These are phyloP conservation scores for Bombus affinis DNA, from an alignment of 1,140 invertebrate genomes.

Conservation along the genomic window DNA sequence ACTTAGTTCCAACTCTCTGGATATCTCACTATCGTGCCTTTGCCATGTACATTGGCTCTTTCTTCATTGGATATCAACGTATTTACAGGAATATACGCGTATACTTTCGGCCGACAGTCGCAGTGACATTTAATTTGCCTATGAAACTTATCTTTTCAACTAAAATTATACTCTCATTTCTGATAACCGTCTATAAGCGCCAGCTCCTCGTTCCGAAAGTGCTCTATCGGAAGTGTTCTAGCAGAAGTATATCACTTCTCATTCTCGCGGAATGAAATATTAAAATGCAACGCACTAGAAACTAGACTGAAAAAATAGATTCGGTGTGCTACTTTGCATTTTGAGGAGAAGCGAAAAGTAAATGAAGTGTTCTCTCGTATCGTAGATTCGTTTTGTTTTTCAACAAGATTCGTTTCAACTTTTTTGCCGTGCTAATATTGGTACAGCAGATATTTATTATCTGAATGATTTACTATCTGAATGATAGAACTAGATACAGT, in stretches of 20 bases:
- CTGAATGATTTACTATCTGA: too few species aligned
- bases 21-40: conserved; percentile 6
- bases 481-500: too few species aligned
- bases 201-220: neutral
- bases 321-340: neutral
- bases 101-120: neutral
- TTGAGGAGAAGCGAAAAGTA: neutral
- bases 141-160: conserved; percentile 36
- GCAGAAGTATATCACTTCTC: neutral
- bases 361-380: too few species aligned
- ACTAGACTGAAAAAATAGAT: neutral
- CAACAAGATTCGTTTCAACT: neutral
- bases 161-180: conserved; percentile 28
- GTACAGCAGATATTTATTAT: too few species aligned
- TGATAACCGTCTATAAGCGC: conserved; percentile 17
- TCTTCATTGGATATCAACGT: conserved; percentile 4
- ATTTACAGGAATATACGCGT: conserved; percentile 4
- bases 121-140: conserved; percentile 30
- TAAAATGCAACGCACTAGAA: neutral
- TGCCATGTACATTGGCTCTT: neutral
- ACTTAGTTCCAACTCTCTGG: neutral
- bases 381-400: neutral
- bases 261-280: neutral
- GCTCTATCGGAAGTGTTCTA: neutral
- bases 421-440: too few species aligned